A percentile compares a stretch with the other conserved stretches of the same genome.
These are phyloP conservation scores for Charanyca ferruginea DNA, from an alignment of 2,888 invertebrate genomes.

Conservation along the genomic window DNA sequence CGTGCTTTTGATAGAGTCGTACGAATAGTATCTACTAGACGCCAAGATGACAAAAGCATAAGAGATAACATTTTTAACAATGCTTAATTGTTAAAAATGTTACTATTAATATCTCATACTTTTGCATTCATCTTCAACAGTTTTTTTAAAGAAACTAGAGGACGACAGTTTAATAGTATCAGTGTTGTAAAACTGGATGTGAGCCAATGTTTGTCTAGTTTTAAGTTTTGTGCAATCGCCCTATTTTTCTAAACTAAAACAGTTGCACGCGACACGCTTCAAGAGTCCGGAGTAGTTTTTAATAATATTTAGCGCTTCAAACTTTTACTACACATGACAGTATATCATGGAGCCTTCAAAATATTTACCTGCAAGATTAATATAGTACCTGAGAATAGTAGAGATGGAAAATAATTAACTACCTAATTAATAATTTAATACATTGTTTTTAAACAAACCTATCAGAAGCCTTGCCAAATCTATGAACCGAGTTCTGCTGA, in stretches of 20 bases:
- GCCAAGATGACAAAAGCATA: constrained; percentile 15
- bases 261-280: constrained; percentile 85
- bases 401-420: neutral
- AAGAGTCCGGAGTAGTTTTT: constrained; percentile 62
- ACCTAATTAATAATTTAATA: neutral
- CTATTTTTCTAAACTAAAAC: constrained; percentile 89
- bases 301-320: constrained; percentile 54
- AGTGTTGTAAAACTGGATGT: constrained; percentile 83
- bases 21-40: constrained; percentile 23
- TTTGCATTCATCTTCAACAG: constrained; percentile 61
- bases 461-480: neutral
- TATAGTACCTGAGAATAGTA: neutral
- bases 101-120: constrained; percentile 8
- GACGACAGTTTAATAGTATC: constrained; percentile 85
- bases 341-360: constrained; percentile 14
- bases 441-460: no score
- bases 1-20: constrained; percentile 29
- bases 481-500: neutral
- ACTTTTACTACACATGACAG: constrained; percentile 25
- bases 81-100: constrained; percentile 33
- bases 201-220: constrained; percentile 86
- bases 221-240: constrained; percentile 90
- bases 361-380: constrained; percentile 20
- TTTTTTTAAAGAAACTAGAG: constrained; percentile 72
- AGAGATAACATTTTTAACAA: no score